phyloP scores from a whole-genome alignment of 1,140 invertebrate species.

The Apis mellifera region DNA sequence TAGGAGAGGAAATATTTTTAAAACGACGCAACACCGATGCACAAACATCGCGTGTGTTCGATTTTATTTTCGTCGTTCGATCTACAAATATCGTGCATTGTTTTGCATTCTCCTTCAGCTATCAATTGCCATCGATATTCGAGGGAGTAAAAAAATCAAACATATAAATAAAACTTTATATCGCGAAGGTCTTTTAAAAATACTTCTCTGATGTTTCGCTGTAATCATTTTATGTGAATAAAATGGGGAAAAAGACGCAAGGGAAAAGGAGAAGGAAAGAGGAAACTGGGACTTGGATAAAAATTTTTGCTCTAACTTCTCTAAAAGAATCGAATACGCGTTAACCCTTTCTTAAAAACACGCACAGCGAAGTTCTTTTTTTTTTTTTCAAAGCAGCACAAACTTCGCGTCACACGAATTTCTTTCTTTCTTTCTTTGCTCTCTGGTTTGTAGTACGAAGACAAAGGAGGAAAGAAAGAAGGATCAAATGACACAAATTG shows the following conservation, averaged over 20 bases:
- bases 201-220: neutral
- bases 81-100: constrained; percentile 27
- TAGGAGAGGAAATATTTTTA: constrained; percentile 20
- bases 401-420: neutral
- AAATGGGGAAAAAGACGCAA: neutral
- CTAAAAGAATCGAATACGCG: neutral
- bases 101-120: neutral
- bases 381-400: neutral
- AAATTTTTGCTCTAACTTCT: neutral
- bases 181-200: neutral
- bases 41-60: neutral
- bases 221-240: too few species aligned
- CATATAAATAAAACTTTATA: neutral
- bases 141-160: neutral
- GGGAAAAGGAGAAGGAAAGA: too few species aligned
- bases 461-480: neutral
- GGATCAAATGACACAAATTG: constrained; percentile 37
- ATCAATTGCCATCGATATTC: neutral
- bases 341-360: neutral
- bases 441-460: constrained; percentile 27
- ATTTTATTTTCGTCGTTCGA: constrained; percentile 37
- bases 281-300: neutral
- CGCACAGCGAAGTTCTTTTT: neutral
- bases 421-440: constrained; percentile 10
- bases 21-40: neutral